phyloP scores from a whole-genome alignment of 2,888 invertebrate genomes.

The Tridacna gigas region DNA sequence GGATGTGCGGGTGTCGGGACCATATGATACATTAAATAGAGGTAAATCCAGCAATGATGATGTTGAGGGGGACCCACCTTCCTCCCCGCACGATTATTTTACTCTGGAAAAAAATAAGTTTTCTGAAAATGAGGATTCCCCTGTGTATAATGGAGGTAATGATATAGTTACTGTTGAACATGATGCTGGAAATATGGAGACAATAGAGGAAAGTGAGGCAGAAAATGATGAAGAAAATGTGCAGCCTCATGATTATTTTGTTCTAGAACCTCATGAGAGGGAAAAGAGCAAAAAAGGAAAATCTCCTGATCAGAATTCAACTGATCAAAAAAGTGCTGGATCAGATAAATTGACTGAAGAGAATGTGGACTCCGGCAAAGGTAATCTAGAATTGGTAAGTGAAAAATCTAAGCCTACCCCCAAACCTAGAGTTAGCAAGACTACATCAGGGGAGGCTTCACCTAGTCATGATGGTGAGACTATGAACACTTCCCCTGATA shows the following conservation, averaged over 20 bases:
- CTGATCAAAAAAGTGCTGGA: slow-evolving; percentile 6
- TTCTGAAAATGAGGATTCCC: slow-evolving; percentile 16
- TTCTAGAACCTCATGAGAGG: slow-evolving; percentile 58
- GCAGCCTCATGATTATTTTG: slow-evolving; percentile 60
- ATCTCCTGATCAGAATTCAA: slow-evolving; percentile 13
- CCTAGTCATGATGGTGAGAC: slow-evolving; percentile 16
- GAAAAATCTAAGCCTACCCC: slow-evolving; percentile 22
- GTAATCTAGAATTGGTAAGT: slow-evolving; percentile 20
- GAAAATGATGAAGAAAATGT: slow-evolving; percentile 30
- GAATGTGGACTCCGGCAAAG: not conserved
- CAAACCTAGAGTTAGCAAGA: slow-evolving; percentile 31
- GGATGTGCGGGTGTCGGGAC: slow-evolving; percentile 49
- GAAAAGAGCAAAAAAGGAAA: slow-evolving; percentile 17
- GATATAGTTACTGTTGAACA: slow-evolving; percentile 22
- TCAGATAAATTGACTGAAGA: not conserved
- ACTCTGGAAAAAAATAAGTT: slow-evolving; percentile 40
- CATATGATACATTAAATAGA: slow-evolving; percentile 52
- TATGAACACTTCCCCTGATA: not conserved
- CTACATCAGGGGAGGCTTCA: not conserved
- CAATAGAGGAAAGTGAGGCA: slow-evolving; percentile 34
- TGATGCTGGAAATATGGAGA: slow-evolving; percentile 38
- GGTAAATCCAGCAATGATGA: slow-evolving; percentile 29
- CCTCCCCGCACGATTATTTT: slow-evolving; percentile 62
- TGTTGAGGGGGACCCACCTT: slow-evolving; percentile 12
- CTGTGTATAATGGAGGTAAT: slow-evolving; percentile 19